Evolutionary conservation across 2,113 vertebrate species (phyloP), one percentile per base, ranked within the genome.

Genomic region (Phyllopteryx taeniolatus): DNA sequence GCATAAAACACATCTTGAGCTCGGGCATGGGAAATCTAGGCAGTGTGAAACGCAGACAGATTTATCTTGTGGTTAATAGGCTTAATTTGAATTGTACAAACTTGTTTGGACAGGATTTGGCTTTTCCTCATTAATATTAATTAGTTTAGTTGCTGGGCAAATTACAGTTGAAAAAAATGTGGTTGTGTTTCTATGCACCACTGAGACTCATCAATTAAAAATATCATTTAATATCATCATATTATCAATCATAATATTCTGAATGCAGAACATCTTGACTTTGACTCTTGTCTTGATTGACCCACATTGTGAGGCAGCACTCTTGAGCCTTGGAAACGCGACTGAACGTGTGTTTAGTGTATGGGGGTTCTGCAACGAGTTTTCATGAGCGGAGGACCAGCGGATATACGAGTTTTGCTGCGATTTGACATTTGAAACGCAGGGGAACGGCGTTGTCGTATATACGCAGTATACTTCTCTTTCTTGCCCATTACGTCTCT

Each of bases 251-350:
- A 42, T 15, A 10, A 19, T 5, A 15, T 60, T 39, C 54, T 43
- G 33, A 64, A 27, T 22, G 63, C 42, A 19, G 14, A 54, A 43
- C 51, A 11, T 51, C 31, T 15, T 80, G 61, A 56, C 71, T 83
- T 73, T 31, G 57, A 65, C n/a, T 59, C 67, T 20, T 65, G 8
- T 10, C 62, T 64, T 77, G 56, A 75, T 64, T 22, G 60, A 56
- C n/a, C 57, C 74, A n/a, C 61, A 22, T 68, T 7, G 6, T 61
- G 17, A 1, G 15, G 49, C 71, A 83, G 68, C 49, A 33, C 56
- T 73, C 49, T 82, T 79, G 70, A 71, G 67, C 81, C 89, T 89
- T 90, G 87, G 90, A 91, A 90, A 83, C 87, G 90, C 17, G 49
- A 51, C 35, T 39, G 35, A 39, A 39, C 27, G 27, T 27, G 35